phyloP scores from a whole-genome alignment of 2,888 invertebrate genomes.

The Epicampocera succincta region DNA sequence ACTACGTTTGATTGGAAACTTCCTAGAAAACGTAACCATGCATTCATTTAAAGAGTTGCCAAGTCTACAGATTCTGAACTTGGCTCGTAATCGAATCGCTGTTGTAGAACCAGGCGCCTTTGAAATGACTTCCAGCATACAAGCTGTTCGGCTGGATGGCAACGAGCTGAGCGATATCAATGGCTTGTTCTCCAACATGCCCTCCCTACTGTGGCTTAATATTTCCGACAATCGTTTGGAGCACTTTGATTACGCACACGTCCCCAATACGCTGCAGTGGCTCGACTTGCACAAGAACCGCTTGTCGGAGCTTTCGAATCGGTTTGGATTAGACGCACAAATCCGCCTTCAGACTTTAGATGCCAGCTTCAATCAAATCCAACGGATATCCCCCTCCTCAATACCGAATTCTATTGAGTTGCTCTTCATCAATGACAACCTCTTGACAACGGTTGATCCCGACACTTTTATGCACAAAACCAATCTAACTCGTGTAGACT shows the following conservation, averaged over 20 bases:
- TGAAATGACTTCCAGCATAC: constrained; percentile 89
- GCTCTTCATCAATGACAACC: constrained; percentile 94
- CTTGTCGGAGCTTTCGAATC: constrained; percentile 89
- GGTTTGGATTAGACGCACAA: constrained; percentile 86
- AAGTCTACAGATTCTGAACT: constrained; percentile 91
- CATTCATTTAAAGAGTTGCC: constrained; percentile 90
- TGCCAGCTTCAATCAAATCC: constrained; percentile 94
- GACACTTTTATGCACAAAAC: constrained; percentile 94
- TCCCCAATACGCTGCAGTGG: constrained; percentile 92
- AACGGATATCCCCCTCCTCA: constrained; percentile 88
- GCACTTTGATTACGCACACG: constrained; percentile 93
- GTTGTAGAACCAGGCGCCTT: constrained; percentile 91
- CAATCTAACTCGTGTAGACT: constrained; percentile 94
- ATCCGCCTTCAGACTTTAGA: constrained; percentile 91
- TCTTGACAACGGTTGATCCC: constrained; percentile 91
- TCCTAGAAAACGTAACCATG: constrained; percentile 90
- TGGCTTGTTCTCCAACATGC: constrained; percentile 91
- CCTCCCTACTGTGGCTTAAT: constrained; percentile 93
- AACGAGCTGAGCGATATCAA: constrained; percentile 92
- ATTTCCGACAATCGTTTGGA: constrained; percentile 94
- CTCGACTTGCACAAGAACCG: constrained; percentile 94
- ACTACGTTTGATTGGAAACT: constrained; percentile 93
- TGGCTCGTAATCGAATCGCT: constrained; percentile 92
- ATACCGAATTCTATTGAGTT: constrained; percentile 93
- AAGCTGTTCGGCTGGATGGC: constrained; percentile 93